Base-by-base conservation (phyloP, 2,797 vertebrate species). In the Triplophysa bombifrons region DNA sequence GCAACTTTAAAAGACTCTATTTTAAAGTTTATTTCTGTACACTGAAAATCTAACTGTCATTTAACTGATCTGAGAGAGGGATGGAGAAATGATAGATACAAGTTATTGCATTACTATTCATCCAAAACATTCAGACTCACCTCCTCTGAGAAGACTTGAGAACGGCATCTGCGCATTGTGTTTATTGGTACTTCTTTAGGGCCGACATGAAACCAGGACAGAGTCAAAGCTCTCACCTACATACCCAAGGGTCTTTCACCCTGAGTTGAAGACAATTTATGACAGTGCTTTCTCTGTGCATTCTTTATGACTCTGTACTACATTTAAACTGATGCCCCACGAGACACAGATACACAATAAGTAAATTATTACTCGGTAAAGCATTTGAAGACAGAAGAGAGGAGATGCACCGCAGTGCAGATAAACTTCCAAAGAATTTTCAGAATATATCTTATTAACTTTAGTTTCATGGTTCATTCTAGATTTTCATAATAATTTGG, bases 331-430 rank as follows among this genome's bases (percentile, higher is more conserved):
- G 3, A 51, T 55, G 13, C 3, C 17, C 50, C 73, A 17, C 1
- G 34, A 27, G 73, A 30, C 53, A 13, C 9, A 74, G 12, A 63
- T 61, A 22, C 58, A 51, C 44, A 74, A 65, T 19, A 74, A 14
- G 17, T 74, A 60, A 74, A 74, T 74, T 51, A 64, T 64, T 74
- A 14, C 13, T 65, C 5, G 34, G 19, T 7, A 50, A 74, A 60
- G 12, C 58, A 27, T 4, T 12, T 74, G 41, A 74, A 4, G 48
- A 20, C 72, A 20, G 56, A 1, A 0, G 3, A 51, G 16, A 51
- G 48, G 50, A 51, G 16, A 19, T 51, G 50, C 41, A 11, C 10
- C 13, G 56, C 22, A 27, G 22, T 27, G 22, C 50, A 51, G 50
- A 51, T 17, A 6, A 19, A 51, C 56, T 60, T 58, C 9, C 41